Conservation (phyloP, 2,113 vertebrate genomes). For the Elaphurus davidianus region DNA sequence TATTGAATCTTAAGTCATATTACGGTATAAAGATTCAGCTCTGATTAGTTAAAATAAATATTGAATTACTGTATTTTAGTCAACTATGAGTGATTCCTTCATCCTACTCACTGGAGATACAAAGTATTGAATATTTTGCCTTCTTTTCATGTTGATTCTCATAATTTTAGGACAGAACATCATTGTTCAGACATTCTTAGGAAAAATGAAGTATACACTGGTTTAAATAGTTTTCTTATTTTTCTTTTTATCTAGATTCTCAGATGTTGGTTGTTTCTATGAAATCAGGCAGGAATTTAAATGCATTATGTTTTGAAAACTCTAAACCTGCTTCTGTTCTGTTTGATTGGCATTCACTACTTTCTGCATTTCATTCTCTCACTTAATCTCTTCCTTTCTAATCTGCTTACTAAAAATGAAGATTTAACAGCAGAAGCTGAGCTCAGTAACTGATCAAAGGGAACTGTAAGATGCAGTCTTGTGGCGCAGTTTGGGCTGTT, state of each 20-base stretch:
- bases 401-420: conserved; percentile 85
- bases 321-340: conserved; percentile 69
- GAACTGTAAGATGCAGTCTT: conserved; percentile 84
- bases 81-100: neutral
- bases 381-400: conserved; percentile 79
- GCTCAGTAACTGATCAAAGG: conserved; percentile 82
- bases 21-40: neutral
- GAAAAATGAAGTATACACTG: conserved; percentile 41
- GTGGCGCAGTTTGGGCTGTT: conserved; percentile 72
- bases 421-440: conserved; percentile 83
- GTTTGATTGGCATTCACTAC: conserved; percentile 75
- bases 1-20: neutral
- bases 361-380: conserved; percentile 77
- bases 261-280: conserved; percentile 57
- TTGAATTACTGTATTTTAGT: neutral
- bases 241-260: conserved; percentile 59
- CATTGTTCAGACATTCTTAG: neutral
- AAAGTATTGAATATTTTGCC: neutral
- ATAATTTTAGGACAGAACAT: conserved; percentile 21
- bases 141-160: conserved; percentile 26
- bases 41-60: neutral
- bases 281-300: conserved; percentile 60
- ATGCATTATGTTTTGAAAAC: conserved; percentile 62
- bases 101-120: neutral
- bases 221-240: conserved; percentile 55